A percentile compares a stretch with the other conserved stretches of the same genome.
These are phyloP conservation scores for Chrysopa pallens DNA, from an alignment of 1,140 invertebrate genomes.

Conservation along the genomic window DNA sequence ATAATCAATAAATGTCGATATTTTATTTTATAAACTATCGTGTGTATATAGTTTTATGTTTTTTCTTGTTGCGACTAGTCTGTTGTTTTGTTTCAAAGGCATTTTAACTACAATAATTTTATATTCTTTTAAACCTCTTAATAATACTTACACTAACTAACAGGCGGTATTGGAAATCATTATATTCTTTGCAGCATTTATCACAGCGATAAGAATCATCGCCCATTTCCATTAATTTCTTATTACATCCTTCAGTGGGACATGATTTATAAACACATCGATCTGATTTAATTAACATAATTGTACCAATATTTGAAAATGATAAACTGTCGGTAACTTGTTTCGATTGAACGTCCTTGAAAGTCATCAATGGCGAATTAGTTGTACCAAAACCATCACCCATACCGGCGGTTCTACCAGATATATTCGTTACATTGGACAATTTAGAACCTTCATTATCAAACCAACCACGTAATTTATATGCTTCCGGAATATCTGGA, in stretches of 20 bases:
- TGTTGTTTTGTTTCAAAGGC: too few relatives aligned
- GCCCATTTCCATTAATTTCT: conserved; percentile 77
- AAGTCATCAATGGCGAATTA: conserved; percentile 34
- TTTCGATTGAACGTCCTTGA: conserved; percentile 51
- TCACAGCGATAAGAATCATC: conserved; percentile 86
- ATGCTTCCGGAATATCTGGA: conserved; percentile 77
- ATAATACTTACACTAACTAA: conserved; percentile 52
- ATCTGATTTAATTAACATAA: conserved; percentile 52
- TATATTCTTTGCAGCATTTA: conserved; percentile 74
- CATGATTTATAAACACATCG: conserved; percentile 83
- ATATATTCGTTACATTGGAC: conserved; percentile 37
- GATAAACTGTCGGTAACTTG: conserved; percentile 38
- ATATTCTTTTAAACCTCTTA: neutral
- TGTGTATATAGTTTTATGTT: too few relatives aligned
- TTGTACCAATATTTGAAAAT: conserved; percentile 51
- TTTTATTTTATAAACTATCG: too few relatives aligned
- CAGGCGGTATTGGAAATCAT: conserved; percentile 73
- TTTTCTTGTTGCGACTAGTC: too few relatives aligned
- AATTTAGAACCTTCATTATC: conserved; percentile 50
- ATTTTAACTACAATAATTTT: too few relatives aligned
- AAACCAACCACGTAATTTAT: conserved; percentile 78
- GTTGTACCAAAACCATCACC: neutral
- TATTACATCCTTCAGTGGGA: conserved; percentile 71
- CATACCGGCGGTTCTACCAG: conserved; percentile 23
- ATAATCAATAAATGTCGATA: too few relatives aligned